Evolutionary conservation across 1,140 invertebrate genomes (phyloP).

Genomic region (Stenopsyche tienmushanensis): DNA sequence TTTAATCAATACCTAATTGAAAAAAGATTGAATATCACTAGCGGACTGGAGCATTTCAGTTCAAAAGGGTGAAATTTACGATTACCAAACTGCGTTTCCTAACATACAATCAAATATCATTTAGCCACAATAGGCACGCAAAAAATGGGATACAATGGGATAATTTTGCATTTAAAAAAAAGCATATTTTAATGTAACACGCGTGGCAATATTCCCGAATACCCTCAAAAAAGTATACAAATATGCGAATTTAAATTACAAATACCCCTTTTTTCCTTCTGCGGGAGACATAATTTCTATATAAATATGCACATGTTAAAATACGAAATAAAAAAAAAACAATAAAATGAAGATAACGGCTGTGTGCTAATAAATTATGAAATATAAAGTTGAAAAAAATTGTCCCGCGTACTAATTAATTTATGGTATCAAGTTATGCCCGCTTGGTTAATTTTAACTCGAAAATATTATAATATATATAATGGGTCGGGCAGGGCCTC

Average conservation of each 20-base stretch:
- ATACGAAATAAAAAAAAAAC: slow-evolving; percentile 32
- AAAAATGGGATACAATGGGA: slow-evolving; percentile 18
- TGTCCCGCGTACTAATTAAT: slow-evolving; percentile 40
- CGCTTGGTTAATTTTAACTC: slow-evolving; percentile 41
- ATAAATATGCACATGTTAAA: slow-evolving; percentile 42
- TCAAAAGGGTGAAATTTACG: background rate
- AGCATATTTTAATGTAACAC: slow-evolving; percentile 32
- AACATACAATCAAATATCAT: slow-evolving; percentile 31
- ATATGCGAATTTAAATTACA: slow-evolving; percentile 41
- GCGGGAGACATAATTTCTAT: slow-evolving; percentile 23
- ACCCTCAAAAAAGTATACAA: slow-evolving; percentile 37
- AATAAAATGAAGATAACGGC: slow-evolving; percentile 35
- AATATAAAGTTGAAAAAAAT: slow-evolving; percentile 42
- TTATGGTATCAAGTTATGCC: slow-evolving; percentile 41
- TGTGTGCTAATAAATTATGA: slow-evolving; percentile 40
- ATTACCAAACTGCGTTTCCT: background rate
- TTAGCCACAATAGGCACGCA: slow-evolving; percentile 19
- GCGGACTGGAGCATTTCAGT: too few relatives aligned
- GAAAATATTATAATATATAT: slow-evolving; percentile 38
- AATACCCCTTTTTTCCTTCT: slow-evolving; percentile 32
- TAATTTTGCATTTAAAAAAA: slow-evolving; percentile 29
- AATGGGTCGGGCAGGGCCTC: slow-evolving; percentile 12
- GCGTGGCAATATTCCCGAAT: slow-evolving; percentile 34
- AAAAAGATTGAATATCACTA: too few relatives aligned
- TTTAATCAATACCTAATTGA: too few relatives aligned